Evolutionary conservation across 2,888 invertebrate species (phyloP), one percentile per base, ranked within the genome.

Genomic region (Philereme vetulata): DNA sequence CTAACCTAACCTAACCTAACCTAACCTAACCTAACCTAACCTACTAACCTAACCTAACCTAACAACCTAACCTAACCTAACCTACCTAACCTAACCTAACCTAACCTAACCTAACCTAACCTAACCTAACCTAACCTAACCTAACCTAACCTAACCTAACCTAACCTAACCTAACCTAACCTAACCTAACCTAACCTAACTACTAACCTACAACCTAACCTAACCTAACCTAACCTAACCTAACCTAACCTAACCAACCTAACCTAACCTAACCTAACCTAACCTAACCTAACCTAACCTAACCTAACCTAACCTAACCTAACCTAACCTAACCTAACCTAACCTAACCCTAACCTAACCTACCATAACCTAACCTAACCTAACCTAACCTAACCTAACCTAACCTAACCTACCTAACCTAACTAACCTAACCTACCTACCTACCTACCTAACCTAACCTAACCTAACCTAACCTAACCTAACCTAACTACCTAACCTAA

Each of bases 281-380:
- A 64, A 68, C 67, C 67, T 67, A n/a, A 69, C 67, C 66, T 65
- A 65, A 71, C 64, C 71, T 66, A 65, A 70, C 62, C 62, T 64
- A 63, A 62, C 66, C 64, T 66, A 63, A 63, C 65, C 65, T 64
- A 65, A 61, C 64, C 66, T 62, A 64, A 64, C 64, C 64, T 67
- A n/a, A 64, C 66, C 65, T 66, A 62, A 65, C 64, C 64, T 65
- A 65, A 63, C 60, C 62, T 67, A 65, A 61, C 66, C 66, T 58
- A 58, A 62, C 62, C 62, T 58, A 58, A 62, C 62, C 63, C 56
- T 56, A 63, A 55, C 52, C 54, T 52, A 53, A n/a, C n/a, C n/a
- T n/a, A n/a, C n/a, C n/a, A n/a, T n/a, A n/a, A n/a, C n/a, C n/a
- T n/a, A n/a, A n/a, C 59, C 59, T 63, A 60, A 60, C 36, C n/a